phyloP scores from a whole-genome alignment of 2,113 vertebrate species.

The Montifringilla adamsi region DNA sequence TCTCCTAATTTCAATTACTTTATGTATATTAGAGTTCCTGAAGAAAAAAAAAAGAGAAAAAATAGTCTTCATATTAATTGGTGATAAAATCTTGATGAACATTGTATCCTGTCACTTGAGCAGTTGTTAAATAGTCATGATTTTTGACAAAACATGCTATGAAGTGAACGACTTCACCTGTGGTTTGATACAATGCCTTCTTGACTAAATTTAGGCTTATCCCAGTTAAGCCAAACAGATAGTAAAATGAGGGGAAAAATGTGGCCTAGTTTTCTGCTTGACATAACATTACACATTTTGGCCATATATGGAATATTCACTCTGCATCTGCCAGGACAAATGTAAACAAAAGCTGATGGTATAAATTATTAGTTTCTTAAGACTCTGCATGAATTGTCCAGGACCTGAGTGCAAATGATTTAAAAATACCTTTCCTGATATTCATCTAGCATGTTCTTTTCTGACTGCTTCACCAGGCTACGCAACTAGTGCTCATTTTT shows the following conservation, averaged over 20 bases:
- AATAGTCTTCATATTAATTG: not conserved
- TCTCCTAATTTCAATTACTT: not conserved
- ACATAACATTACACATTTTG: not conserved
- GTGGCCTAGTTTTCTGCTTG: not conserved
- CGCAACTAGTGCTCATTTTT: not conserved
- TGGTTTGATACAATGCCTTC: not conserved
- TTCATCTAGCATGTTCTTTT: not conserved
- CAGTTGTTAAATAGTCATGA: not conserved
- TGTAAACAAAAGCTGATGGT: not conserved
- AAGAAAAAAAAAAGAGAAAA: not conserved
- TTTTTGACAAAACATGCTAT: not conserved
- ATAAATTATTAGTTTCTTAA: not conserved
- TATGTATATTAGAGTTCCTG: not conserved
- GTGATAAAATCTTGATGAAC: not conserved
- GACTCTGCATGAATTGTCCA: not conserved
- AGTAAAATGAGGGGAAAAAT: not conserved
- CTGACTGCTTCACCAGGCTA: not conserved
- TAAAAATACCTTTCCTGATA: not conserved
- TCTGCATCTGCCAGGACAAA: not conserved
- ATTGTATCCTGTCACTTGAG: not conserved
- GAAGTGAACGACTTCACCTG: not conserved
- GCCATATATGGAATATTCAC: not conserved
- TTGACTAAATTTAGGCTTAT: not conserved
- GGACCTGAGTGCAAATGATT: not conserved
- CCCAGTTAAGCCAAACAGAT: not conserved